Evolutionary conservation across 2,113 vertebrate species (phyloP).

Genomic region (Vidua macroura): DNA sequence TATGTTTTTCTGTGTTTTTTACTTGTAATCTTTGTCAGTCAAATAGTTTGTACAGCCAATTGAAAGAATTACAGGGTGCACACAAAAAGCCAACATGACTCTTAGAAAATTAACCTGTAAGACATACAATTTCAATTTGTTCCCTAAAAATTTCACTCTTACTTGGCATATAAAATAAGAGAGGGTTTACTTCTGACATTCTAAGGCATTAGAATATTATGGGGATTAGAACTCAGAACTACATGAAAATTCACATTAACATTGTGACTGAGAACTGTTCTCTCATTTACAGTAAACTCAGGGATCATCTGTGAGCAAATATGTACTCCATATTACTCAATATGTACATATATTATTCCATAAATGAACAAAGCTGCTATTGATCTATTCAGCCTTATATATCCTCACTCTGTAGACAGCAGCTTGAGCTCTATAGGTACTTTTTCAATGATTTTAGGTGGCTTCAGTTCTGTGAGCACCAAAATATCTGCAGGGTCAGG

Average conservation of each 20-base stretch:
- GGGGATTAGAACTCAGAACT: not conserved
- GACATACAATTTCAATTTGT: not conserved
- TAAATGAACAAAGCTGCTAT: not conserved
- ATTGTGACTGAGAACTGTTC: not conserved
- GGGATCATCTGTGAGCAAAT: not conserved
- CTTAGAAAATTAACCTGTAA: not conserved
- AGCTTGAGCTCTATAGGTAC: accelerated
- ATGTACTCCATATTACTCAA: not conserved
- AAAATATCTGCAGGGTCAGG: not conserved
- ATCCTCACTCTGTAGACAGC: not conserved
- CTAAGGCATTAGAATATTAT: not conserved
- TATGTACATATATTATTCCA: not conserved
- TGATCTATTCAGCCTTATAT: not conserved
- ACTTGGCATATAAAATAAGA: not conserved
- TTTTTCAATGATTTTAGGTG: not conserved
- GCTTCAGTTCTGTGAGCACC: not conserved
- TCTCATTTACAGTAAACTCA: not conserved
- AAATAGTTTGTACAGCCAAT: not conserved
- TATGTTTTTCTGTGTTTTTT: not conserved
- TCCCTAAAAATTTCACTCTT: not conserved
- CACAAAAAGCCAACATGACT: accelerated
- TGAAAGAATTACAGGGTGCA: not conserved
- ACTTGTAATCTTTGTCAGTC: not conserved
- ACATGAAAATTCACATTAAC: not conserved
- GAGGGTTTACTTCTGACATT: not conserved